phyloP scores from a whole-genome alignment of 2,888 invertebrate genomes.

The Dione juno region DNA sequence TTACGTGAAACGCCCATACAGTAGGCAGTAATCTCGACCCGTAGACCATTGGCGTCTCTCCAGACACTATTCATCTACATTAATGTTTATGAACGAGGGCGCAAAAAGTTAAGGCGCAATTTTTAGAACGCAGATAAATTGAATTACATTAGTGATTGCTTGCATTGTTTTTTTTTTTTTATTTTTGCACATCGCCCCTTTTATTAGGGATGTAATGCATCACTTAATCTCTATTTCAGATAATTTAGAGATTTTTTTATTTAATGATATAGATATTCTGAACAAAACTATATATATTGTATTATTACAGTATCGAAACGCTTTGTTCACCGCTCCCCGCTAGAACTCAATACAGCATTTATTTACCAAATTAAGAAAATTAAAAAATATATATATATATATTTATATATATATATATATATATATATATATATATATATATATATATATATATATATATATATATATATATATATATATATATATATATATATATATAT shows the following conservation, averaged over 20 bases:
- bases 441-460: no score
- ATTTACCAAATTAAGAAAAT: no score
- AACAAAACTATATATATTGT: no score
- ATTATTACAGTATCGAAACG: no score
- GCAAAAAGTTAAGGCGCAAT: conserved; percentile 74
- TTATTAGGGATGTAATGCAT: not conserved
- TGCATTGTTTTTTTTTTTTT: conserved; percentile 2
- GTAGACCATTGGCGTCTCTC: conserved; percentile 67
- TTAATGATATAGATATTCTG: not conserved
- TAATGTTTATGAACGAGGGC: conserved; percentile 70
- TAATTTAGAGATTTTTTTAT: not conserved
- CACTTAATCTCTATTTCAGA: not conserved
- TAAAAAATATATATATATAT: no score
- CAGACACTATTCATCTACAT: conserved; percentile 76
- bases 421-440: no score
- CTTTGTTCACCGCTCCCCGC: no score
- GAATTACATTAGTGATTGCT: conserved; percentile 48
- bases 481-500: no score
- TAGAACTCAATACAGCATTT: no score
- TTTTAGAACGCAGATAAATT: conserved; percentile 66
- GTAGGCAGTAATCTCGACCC: conserved; percentile 51
- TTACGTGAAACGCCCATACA: conserved; percentile 43
- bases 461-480: no score
- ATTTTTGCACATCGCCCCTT: not conserved
- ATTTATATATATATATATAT: no score